Conservation (phyloP, 2,113 vertebrate species). For the Rhegmatorhina hoffmannsi region DNA sequence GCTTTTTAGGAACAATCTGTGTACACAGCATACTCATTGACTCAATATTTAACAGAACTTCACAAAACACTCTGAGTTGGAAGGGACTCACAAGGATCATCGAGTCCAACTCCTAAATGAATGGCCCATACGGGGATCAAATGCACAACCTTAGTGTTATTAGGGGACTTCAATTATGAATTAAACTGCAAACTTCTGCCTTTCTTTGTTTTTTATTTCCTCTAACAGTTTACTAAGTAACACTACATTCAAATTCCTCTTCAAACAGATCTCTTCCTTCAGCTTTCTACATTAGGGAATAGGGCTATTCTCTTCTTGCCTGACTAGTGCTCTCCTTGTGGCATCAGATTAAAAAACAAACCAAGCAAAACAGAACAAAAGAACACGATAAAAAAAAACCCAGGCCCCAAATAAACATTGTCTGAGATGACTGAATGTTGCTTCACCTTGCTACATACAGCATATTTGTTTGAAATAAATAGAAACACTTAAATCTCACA, state of each 20-base stretch:
- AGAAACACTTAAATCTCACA: neutral
- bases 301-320: neutral
- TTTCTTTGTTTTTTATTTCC: neutral
- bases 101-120: neutral
- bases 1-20: neutral
- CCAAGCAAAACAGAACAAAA: neutral
- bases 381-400: neutral
- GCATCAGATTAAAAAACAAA: neutral
- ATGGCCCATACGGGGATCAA: neutral
- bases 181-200: neutral
- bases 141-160: neutral
- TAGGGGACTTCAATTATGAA: constrained; percentile 7
- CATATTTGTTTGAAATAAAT: constrained; percentile 5
- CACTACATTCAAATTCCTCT: neutral
- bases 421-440: neutral
- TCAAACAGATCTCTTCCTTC: neutral
- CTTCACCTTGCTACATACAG: neutral
- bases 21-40: neutral
- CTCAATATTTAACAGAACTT: neutral
- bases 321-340: neutral
- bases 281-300: neutral
- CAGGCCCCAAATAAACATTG: neutral
- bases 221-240: neutral
- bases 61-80: neutral
- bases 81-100: neutral